phyloP scores from a whole-genome alignment of 2,797 vertebrate species.

The Sorex maritimensis region DNA sequence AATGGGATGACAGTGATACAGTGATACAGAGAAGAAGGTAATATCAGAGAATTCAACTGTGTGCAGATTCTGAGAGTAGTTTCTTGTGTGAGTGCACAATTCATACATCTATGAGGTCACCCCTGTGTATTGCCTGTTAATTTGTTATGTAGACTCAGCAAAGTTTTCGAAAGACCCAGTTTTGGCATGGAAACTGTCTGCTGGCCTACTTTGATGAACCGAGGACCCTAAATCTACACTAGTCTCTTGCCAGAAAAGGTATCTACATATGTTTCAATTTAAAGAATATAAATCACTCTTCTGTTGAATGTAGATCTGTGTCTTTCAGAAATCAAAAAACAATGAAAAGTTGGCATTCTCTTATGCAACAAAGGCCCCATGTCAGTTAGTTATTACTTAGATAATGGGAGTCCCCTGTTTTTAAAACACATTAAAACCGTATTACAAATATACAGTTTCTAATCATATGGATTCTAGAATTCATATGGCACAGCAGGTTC shows the following conservation, averaged over 20 bases:
- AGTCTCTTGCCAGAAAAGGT: conserved; percentile 33
- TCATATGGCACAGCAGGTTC: neutral
- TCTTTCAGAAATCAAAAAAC: neutral
- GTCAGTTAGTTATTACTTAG: neutral
- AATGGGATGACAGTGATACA: no score
- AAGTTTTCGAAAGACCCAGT: neutral
- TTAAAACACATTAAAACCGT: neutral
- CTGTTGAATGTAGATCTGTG: neutral
- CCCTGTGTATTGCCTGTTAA: neutral
- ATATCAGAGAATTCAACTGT: neutral
- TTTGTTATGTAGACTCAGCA: neutral
- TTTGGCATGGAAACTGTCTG: neutral
- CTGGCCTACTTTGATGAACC: no score
- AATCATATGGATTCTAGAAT: neutral
- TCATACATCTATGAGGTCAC: neutral
- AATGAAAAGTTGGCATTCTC: no score
- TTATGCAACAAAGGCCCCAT: no score
- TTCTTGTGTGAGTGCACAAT: neutral
- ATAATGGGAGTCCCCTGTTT: neutral
- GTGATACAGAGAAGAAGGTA: neutral
- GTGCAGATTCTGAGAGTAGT: neutral
- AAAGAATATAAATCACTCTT: neutral
- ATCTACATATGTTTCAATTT: neutral
- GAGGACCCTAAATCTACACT: neutral
- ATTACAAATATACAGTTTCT: neutral